Evolutionary conservation across 1,140 invertebrate genomes (phyloP), one percentile per base, ranked within the genome.

Genomic region (Odontomachus brunneus): DNA sequence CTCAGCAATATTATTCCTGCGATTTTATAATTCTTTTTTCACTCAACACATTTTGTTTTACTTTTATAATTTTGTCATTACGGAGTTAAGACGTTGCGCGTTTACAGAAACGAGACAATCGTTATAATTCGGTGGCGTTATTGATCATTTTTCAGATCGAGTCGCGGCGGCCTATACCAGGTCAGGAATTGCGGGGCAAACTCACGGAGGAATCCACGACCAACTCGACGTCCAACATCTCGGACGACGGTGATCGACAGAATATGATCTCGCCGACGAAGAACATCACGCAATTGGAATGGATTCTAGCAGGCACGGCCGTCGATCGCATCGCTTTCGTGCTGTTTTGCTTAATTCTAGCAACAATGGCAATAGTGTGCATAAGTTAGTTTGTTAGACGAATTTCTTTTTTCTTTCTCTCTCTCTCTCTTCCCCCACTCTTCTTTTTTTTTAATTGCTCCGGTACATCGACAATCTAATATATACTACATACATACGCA

Each of bases 251-350:
- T 67, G 90, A 93, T 67, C 91, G 94, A 90, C 82, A 91, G 62
- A 92, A 94, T 60, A 94, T 94, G 51, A 92, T 95, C 62, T 85
- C 88, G 14, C 88, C 91, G 17, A 81, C 91, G n/a, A 90, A 91
- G 22, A 92, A 92, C 33, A 89, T 92, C 0, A 84, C 92, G n/a
- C 94, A 95, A 88, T 90, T 95, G 26, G 95, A 96, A 85, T 97
- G 96, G 96, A 92, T 96, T 62, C 86, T 96, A 15, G 85, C 96
- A 63, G 96, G 96, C 7, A 95, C 94, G 7, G 95, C 95, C 5
- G 91, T 97, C 51, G 96, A 96, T 92, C 94, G 96, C 76, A 88
- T 96, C 22, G 92, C 92, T 2, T 96, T 96, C 82, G 51, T 96
- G 38, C 59, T 95, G 15, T 96, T 96, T 82, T 93, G 94, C 55